Conservation (phyloP, 1,140 invertebrate genomes). For the Solen grandis region DNA sequence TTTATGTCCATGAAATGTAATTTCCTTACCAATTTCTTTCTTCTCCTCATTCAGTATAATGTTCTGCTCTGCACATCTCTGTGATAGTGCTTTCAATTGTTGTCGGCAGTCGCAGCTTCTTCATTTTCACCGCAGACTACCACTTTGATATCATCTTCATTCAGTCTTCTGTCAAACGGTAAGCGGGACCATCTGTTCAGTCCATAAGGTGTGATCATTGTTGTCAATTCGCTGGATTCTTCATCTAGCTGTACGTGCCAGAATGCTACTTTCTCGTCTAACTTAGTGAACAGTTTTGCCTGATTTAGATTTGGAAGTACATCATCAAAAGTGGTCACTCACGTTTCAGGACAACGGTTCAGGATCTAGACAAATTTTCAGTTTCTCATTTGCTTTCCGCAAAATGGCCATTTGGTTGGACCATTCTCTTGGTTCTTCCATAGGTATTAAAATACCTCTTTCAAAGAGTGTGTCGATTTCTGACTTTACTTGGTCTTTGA, state of each 20-base stretch:
- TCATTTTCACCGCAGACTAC: constrained; percentile 1
- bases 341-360: constrained; percentile 17
- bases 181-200: constrained; percentile 73
- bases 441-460: constrained; percentile 44
- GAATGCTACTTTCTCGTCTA: constrained; percentile 55
- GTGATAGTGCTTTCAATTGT: constrained; percentile 4
- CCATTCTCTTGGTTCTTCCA: constrained; percentile 61
- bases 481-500: not conserved
- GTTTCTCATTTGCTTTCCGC: constrained; percentile 51
- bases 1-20: constrained; percentile 4
- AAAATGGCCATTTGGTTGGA: constrained; percentile 54
- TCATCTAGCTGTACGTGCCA: constrained; percentile 70
- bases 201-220: constrained; percentile 75
- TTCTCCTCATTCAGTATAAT: constrained; percentile 23
- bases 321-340: constrained; percentile 1
- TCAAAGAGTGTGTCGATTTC: too few species aligned
- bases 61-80: constrained; percentile 12
- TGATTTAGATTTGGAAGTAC: constrained; percentile 12
- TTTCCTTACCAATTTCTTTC: too few species aligned
- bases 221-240: constrained; percentile 61
- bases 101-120: constrained; percentile 19
- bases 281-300: constrained; percentile 17
- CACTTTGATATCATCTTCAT: too few species aligned
- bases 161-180: constrained; percentile 69
- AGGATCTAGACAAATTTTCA: constrained; percentile 64